phyloP scores from a whole-genome alignment of 2,888 invertebrate genomes.

The Abrostola triplasia region DNA sequence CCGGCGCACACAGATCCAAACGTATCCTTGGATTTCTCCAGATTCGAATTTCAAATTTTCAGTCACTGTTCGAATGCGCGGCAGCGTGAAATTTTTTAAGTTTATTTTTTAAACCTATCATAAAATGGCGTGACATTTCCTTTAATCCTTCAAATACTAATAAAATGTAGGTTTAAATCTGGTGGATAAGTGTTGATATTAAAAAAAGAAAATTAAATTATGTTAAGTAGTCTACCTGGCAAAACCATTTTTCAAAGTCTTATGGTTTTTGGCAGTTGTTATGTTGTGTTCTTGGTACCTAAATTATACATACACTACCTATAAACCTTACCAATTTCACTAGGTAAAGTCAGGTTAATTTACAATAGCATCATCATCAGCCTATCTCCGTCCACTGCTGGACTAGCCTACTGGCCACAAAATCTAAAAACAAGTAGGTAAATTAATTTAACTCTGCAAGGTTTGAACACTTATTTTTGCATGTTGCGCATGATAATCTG shows the following conservation, averaged over 20 bases:
- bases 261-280: constrained; percentile 17
- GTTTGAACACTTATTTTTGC: too few relatives aligned
- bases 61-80: constrained; percentile 77
- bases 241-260: constrained; percentile 23
- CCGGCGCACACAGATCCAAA: constrained; percentile 62
- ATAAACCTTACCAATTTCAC: too few relatives aligned
- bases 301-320: too few relatives aligned
- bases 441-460: too few relatives aligned
- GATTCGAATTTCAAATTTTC: constrained; percentile 87
- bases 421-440: too few relatives aligned
- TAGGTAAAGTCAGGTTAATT: too few relatives aligned
- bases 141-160: constrained; percentile 46
- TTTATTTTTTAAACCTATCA: constrained; percentile 49
- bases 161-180: constrained; percentile 44
- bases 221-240: constrained; percentile 18
- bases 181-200: constrained; percentile 30
- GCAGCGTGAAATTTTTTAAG: constrained; percentile 71
- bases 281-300: constrained; percentile 4
- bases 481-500: too few relatives aligned
- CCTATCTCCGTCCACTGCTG: too few relatives aligned
- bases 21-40: constrained; percentile 77
- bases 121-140: constrained; percentile 32
- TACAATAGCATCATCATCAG: too few relatives aligned
- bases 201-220: constrained; percentile 26
- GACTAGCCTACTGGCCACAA: too few relatives aligned